Conservation (phyloP, 2,888 invertebrate genomes). For the Sinhomidia bicolor region DNA sequence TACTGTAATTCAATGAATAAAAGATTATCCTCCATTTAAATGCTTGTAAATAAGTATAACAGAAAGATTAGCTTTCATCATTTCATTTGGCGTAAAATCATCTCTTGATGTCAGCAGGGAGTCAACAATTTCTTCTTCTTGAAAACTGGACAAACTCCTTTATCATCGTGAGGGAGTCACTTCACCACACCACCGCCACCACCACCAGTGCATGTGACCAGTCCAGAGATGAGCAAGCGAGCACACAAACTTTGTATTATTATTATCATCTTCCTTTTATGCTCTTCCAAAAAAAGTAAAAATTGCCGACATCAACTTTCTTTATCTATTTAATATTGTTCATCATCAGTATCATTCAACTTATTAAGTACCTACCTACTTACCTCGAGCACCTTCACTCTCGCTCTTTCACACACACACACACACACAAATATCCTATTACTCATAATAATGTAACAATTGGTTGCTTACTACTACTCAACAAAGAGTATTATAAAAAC, state of each 20-base stretch:
- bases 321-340: slow-evolving; percentile 34
- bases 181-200: slow-evolving; percentile 26
- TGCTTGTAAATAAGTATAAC: slow-evolving; percentile 67
- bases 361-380: neutral
- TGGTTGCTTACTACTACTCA: slow-evolving; percentile 48
- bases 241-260: slow-evolving; percentile 31
- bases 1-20: neutral
- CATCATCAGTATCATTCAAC: slow-evolving; percentile 11
- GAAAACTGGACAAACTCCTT: slow-evolving; percentile 79
- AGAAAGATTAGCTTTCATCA: slow-evolving; percentile 79
- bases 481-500: slow-evolving; percentile 22
- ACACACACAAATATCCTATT: neutral
- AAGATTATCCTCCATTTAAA: neutral
- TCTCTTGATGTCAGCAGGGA: slow-evolving; percentile 79
- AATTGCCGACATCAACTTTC: slow-evolving; percentile 70
- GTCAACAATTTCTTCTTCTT: slow-evolving; percentile 71
- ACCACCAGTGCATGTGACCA: slow-evolving; percentile 54
- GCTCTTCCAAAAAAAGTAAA: slow-evolving; percentile 55
- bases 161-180: slow-evolving; percentile 68
- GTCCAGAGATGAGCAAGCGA: neutral
- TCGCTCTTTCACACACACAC: too few species aligned
- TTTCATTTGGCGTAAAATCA: slow-evolving; percentile 79
- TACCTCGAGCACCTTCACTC: neutral
- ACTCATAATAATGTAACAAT: neutral
- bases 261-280: slow-evolving; percentile 36